phyloP scores from a whole-genome alignment of 1,140 invertebrate genomes.

The Sitophilus oryzae region DNA sequence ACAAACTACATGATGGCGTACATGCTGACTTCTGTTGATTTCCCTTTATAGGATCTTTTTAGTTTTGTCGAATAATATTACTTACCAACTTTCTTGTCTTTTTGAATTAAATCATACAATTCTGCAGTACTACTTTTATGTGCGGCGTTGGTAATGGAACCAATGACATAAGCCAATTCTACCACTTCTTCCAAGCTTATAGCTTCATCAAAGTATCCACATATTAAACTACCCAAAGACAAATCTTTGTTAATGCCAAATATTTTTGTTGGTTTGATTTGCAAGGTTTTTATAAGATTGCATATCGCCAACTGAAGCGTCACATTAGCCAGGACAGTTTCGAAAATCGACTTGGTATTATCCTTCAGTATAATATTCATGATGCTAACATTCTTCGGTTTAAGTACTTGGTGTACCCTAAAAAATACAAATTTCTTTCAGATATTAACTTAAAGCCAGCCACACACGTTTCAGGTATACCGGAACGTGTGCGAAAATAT shows the following conservation, averaged over 20 bases:
- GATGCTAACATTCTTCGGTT: not conserved
- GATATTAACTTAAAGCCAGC: too few species aligned
- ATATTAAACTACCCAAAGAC: constrained; percentile 72
- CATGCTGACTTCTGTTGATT: too few species aligned
- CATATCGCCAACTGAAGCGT: not conserved
- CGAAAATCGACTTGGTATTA: not conserved
- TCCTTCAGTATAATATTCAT: constrained; percentile 1
- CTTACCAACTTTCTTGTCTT: too few species aligned
- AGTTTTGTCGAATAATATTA: too few species aligned
- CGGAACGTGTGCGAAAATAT: too few species aligned
- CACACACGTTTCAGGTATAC: too few species aligned
- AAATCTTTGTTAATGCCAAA: constrained; percentile 56
- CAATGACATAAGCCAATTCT: constrained; percentile 3
- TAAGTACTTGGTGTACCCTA: constrained; percentile 1
- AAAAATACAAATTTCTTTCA: constrained; percentile 6
- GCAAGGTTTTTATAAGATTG: constrained; percentile 59
- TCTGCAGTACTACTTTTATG: too few species aligned
- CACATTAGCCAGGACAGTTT: not conserved
- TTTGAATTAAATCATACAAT: too few species aligned
- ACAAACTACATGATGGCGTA: too few species aligned
- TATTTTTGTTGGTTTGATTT: constrained; percentile 65
- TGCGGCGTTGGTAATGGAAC: too few species aligned
- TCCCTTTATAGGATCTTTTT: too few species aligned
- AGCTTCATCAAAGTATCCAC: constrained; percentile 78
- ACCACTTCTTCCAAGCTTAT: constrained; percentile 76